Conservation (phyloP, 2,797 vertebrate genomes). For the Anas bernieri region DNA sequence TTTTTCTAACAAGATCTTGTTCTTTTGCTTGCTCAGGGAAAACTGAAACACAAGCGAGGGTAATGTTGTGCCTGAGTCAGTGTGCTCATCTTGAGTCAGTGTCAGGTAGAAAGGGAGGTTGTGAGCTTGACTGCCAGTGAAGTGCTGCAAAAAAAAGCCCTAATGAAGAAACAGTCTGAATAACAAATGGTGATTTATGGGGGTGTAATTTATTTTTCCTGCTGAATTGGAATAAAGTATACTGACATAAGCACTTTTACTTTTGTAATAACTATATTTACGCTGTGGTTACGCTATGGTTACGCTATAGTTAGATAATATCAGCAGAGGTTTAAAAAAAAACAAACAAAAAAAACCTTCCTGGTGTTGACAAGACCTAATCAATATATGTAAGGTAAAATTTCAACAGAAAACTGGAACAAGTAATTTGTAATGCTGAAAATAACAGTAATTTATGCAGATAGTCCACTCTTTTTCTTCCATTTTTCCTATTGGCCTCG, state of each 20-base stretch:
- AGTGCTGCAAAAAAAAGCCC: background rate
- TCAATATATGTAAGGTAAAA: background rate
- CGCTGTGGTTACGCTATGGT: background rate
- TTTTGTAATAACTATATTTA: background rate
- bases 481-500: background rate
- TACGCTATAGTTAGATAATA: background rate
- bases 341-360: background rate
- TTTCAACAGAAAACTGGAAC: background rate
- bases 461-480: background rate
- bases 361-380: background rate
- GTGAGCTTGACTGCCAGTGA: background rate
- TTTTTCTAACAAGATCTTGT: background rate
- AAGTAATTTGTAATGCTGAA: background rate
- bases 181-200: background rate
- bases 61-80: background rate
- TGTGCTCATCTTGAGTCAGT: background rate
- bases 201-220: background rate
- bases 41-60: background rate
- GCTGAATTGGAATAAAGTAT: background rate
- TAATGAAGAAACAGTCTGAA: background rate
- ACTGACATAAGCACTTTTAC: background rate
- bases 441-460: background rate
- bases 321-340: background rate
- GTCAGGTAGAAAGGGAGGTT: background rate
- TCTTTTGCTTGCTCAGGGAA: background rate